A percentile compares a stretch with the other conserved stretches of the same genome.
Evolutionary conservation across 2,888 invertebrate species (phyloP).

Genomic region (Oscheius sp.): DNA sequence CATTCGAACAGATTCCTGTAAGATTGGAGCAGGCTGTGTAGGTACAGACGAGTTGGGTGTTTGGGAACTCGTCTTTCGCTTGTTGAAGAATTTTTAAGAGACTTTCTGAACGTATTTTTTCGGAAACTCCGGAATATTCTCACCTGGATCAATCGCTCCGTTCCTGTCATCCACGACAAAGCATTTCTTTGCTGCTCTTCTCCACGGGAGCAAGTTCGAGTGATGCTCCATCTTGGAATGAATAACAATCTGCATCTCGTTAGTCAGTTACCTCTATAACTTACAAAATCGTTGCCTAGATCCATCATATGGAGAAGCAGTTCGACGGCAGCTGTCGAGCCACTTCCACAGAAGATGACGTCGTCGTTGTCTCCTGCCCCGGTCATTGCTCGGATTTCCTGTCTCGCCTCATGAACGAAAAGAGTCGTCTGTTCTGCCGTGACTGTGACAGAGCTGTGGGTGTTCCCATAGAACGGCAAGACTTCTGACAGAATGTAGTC

Average conservation of each 20-base stretch:
- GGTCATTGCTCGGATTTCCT: conserved; percentile 84
- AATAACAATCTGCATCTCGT: conserved; percentile 43
- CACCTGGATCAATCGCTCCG: conserved; percentile 40
- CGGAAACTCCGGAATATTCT: background rate
- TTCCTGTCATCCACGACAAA: conserved; percentile 39
- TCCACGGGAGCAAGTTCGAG: conserved; percentile 85
- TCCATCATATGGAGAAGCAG: conserved; percentile 77
- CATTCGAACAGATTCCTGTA: conserved; percentile 88
- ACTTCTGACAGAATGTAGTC: conserved; percentile 52
- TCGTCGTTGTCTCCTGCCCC: conserved; percentile 86
- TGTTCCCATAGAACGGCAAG: conserved; percentile 86
- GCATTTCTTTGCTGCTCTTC: conserved; percentile 79
- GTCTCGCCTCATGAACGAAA: conserved; percentile 83
- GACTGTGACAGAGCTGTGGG: conserved; percentile 84
- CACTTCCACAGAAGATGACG: conserved; percentile 83
- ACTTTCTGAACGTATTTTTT: conserved; percentile 7
- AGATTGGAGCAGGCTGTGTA: conserved; percentile 88
- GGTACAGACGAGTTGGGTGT: conserved; percentile 83
- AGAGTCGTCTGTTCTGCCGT: conserved; percentile 88
- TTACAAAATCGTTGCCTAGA: conserved; percentile 15
- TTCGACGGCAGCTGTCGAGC: conserved; percentile 83
- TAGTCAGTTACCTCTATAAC: background rate
- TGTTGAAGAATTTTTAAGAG: conserved; percentile 32
- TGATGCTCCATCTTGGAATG: conserved; percentile 80
- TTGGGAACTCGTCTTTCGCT: conserved; percentile 23